Evolutionary conservation across 2,113 vertebrate species (phyloP).

Genomic region (Neolamprologus hecqui): DNA sequence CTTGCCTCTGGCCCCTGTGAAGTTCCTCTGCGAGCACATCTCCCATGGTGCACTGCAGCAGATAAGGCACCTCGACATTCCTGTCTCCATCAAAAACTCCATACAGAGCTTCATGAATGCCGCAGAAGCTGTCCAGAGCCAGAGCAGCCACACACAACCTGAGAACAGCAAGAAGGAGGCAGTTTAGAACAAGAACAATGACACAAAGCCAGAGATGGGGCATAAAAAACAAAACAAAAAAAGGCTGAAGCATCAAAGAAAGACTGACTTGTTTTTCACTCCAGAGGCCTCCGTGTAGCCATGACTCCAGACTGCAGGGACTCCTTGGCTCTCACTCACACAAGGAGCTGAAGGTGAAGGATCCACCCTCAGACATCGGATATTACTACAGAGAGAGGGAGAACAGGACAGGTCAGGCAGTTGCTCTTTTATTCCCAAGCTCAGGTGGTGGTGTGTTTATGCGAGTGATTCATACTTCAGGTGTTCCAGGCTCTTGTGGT

Average conservation of each 20-base stretch:
- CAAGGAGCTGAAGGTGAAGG: slow-evolving; percentile 74
- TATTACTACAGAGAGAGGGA: slow-evolving; percentile 77
- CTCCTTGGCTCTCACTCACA: slow-evolving; percentile 78
- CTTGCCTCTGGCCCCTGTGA: slow-evolving; percentile 83
- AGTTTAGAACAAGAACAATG: background rate
- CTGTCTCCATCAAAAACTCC: slow-evolving; percentile 94
- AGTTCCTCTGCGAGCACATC: slow-evolving; percentile 93
- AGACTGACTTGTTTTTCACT: slow-evolving; percentile 88
- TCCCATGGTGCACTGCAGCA: slow-evolving; percentile 97
- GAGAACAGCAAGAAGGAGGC: background rate
- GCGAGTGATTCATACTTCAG: slow-evolving; percentile 77
- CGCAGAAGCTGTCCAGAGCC: slow-evolving; percentile 88
- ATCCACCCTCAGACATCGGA: slow-evolving; percentile 92
- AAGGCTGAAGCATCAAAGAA: background rate
- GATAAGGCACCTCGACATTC: slow-evolving; percentile 91
- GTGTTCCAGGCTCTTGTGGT: slow-evolving; percentile 92
- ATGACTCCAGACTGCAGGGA: slow-evolving; percentile 93
- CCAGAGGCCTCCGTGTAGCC: slow-evolving; percentile 93
- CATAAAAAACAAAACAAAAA: background rate
- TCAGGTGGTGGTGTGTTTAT: background rate
- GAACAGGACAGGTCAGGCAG: background rate
- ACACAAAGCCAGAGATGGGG: background rate
- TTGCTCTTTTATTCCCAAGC: background rate
- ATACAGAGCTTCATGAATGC: slow-evolving; percentile 89
- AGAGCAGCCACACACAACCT: slow-evolving; percentile 95